A percentile compares a stretch with the other conserved stretches of the same genome.
Evolutionary conservation across 2,888 invertebrate species (phyloP).

Genomic region (Sminthurides aquaticus): DNA sequence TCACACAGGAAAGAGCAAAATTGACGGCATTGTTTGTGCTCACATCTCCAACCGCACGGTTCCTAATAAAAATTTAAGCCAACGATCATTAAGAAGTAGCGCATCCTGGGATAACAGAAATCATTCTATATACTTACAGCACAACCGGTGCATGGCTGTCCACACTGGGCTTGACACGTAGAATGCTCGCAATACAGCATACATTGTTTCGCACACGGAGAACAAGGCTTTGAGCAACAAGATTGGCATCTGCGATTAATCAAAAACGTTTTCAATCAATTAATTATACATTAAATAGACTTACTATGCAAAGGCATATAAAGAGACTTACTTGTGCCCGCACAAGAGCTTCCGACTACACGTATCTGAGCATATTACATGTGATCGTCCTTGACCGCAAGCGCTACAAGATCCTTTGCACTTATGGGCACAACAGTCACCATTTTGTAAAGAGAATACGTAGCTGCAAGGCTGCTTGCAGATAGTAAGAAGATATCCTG

Average conservation of each 20-base stretch:
- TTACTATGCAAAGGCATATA: not conserved
- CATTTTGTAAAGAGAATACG: constrained; percentile 1
- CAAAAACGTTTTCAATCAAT: constrained; percentile 1
- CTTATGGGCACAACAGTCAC: constrained; percentile 4
- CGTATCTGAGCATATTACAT: constrained; percentile 52
- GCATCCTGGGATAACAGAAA: not conserved
- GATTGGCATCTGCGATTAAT: constrained; percentile 38
- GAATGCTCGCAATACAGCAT: constrained; percentile 31
- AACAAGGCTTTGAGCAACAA: constrained; percentile 44
- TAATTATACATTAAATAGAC: not conserved
- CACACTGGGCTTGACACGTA: constrained; percentile 33
- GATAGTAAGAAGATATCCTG: not conserved
- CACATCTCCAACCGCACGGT: constrained; percentile 25
- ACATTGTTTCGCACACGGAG: constrained; percentile 43
- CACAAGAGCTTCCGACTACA: constrained; percentile 57
- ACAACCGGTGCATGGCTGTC: constrained; percentile 27
- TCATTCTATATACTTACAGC: constrained; percentile 13
- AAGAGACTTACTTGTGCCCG: constrained; percentile 52
- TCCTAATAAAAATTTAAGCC: constrained; percentile 14
- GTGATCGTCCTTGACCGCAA: constrained; percentile 57
- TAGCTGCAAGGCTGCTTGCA: constrained; percentile 18
- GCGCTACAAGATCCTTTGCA: constrained; percentile 47
- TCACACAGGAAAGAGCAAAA: constrained; percentile 44
- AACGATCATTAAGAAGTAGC: not conserved
- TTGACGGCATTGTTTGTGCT: constrained; percentile 24